Base-by-base conservation (phyloP, 37 sponge, comb jelly and placozoan genomes). In the Geodia barretti region DNA sequence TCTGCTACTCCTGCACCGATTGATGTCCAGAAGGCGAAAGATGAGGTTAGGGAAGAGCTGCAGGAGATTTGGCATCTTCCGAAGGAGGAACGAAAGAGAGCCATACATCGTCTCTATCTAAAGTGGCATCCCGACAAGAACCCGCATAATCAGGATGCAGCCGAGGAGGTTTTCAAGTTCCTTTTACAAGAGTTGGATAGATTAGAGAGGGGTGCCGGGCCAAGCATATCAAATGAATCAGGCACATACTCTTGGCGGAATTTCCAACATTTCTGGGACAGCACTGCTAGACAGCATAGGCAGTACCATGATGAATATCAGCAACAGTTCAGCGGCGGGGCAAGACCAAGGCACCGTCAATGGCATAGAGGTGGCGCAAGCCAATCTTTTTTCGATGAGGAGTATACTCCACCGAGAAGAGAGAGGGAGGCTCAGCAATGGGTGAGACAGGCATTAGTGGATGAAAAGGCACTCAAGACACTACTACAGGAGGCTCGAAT, bases 51-150 rank as follows among this genome's bases (percentile, higher is more conserved):
- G 2, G 14, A 28, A n/a, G 72, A 68, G 20, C 39, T 84, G 3
- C 29, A 69, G 4, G 62, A 32, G 19, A 38, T 61, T 35, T 84
- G 85, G 85, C 69, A 37, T 26, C 41, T 84, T 35, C 64, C 71
- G 38, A 61, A 75, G 39, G 70, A 81, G 21, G 81, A 82, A 39
- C 39, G 59, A 40, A 78, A 36, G 26, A 86, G 72, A 39, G 84
- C 84, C n/a, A 4, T 83, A 35, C 69, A 43, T 39, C 62, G 89
- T 1, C 30, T 89, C 30, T 84, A 62, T 42, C 76, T 84, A 1
- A 74, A 84, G 69, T 84, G 70, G 68, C 90, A 89, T 41, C 90
- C 90, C 35, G 90, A 89, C 39, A 79, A 84, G 68, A 88, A 88
- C 40, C 80, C 21, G 5, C 69, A 77, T 59, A 41, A 80, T 39